Evolutionary conservation across 2,888 invertebrate species (phyloP), one percentile per base, ranked within the genome.

Genomic region (Mesorhabditis spiculigera): DNA sequence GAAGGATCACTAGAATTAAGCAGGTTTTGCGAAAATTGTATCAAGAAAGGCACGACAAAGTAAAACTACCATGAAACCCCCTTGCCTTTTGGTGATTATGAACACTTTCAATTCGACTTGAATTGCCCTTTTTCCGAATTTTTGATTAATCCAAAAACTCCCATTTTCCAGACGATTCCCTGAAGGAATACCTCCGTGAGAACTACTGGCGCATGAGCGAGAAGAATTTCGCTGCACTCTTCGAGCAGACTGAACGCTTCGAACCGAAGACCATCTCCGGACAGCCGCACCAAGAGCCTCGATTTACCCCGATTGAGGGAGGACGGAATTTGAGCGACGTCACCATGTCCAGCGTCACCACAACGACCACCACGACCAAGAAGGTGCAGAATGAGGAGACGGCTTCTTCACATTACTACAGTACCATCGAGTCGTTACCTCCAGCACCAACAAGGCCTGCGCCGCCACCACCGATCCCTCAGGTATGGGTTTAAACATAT

Each of bases 141-240:
- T 28, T 28, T 28, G 28, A 28, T 28, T 28, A 28, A 28, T 28
- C 28, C 28, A 28, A 28, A n/a, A n/a, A 50, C 8, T 50, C n/a
- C 8, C 13, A 8, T 66, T 44, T 73, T 77, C 64, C 71, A 77
- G 77, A 74, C 63, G 77, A 77, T 62, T 61, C 68, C 13, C 67
- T 77, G 45, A 75, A 76, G 67, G 76, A 78, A 70, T 73, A 76
- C 45, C 75, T 75, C 66, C 68, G 78, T 3, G 69, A 69, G 43
- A 73, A 73, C 42, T 76, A 78, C 70, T 78, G 78, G 78, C 68
- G 71, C 16, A 74, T 78, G 75, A 75, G 77, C 0, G 71, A 72
- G 65, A 73, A 72, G 63, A 74, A 76, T 63, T 72, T 78, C 43
- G 72, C 72, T 43, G 70, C 71, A 44, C 77, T 78, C 67, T 72